Base-by-base conservation (phyloP, 2,113 vertebrate species). In the Etia nguti region DNA sequence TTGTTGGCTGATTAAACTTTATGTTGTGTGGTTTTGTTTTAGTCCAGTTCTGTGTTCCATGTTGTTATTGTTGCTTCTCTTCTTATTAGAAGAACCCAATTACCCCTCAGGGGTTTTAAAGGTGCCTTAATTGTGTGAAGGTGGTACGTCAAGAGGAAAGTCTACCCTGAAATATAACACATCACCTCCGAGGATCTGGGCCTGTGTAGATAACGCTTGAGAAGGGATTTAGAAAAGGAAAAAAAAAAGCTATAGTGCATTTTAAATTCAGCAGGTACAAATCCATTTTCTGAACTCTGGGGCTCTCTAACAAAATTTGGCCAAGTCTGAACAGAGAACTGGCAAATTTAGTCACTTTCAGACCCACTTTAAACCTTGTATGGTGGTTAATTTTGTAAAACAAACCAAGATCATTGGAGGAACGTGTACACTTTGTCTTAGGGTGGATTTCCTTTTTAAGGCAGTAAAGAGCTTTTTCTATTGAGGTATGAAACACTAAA, bases 11-110 rank as follows among this genome's bases (percentile, higher is more conserved):
- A 89, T 57, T 91, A 59, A 52, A 84, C 82, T 88, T 86, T 86
- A 75, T 41, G 90, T 94, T 75, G 82, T 55, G 50, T 82, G 34
- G 48, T 81, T 86, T 91, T 80, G 83, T 90, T 77, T 88, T 54
- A 31, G 88, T 96, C 89, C 57, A 26, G 86, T 89, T 94, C 54
- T 80, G 85, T 94, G 93, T 93, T 94, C 68, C 84, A 0, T 89
- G 62, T 92, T 92, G 88, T 92, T 95, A 89, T 88, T 90, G 90
- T 94, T 88, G 93, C 93, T 96, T 96, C 90, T 96, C 93, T 96
- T 96, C 95, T 97, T 95, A 96, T 96, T 97, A 95, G 96, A 97
- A 97, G 96, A 96, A 96, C 93, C 91, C 92, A 96, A 95, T 94
- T 89, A 97, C 96, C 94, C 96, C 65, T 89, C 60, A 86, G 89